Conservation (phyloP, 2,888 invertebrate genomes). For the Arrhopalites spinosus region DNA sequence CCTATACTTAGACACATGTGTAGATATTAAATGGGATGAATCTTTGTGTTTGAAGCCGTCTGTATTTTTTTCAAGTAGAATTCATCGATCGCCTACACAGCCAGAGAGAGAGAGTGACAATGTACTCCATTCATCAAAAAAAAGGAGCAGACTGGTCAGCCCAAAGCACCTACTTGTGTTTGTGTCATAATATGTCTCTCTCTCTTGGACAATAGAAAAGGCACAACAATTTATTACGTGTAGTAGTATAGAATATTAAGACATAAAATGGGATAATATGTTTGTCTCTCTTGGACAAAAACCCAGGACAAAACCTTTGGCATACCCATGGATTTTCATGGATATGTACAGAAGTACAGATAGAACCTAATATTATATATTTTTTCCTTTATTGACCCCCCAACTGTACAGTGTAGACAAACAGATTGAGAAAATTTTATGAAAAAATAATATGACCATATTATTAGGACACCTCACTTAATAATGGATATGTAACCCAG, state of each 20-base stretch:
- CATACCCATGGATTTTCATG: conserved; percentile 21
- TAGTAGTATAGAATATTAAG: background rate
- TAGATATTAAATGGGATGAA: background rate
- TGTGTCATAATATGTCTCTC: background rate
- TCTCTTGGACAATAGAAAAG: background rate
- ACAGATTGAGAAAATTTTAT: background rate
- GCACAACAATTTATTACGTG: conserved; percentile 1
- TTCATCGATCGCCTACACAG: conserved; percentile 21
- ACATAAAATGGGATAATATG: too few relatives aligned
- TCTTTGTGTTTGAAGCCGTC: too few relatives aligned
- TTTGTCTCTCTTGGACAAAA: too few relatives aligned
- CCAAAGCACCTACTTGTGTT: conserved; percentile 12
- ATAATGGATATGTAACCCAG: background rate
- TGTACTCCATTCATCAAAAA: conserved; percentile 14
- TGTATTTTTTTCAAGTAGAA: background rate
- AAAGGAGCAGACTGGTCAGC: background rate
- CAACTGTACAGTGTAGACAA: background rate
- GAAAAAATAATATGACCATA: background rate
- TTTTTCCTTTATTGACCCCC: too few relatives aligned
- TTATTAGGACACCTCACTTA: background rate
- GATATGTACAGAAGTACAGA: conserved; percentile 5
- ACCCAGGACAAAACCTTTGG: conserved; percentile 17
- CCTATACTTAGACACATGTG: background rate
- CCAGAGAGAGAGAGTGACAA: too few relatives aligned
- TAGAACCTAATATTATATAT: background rate